phyloP scores from a whole-genome alignment of 2,113 vertebrate species.

The Paracanthobrama guichenoti region DNA sequence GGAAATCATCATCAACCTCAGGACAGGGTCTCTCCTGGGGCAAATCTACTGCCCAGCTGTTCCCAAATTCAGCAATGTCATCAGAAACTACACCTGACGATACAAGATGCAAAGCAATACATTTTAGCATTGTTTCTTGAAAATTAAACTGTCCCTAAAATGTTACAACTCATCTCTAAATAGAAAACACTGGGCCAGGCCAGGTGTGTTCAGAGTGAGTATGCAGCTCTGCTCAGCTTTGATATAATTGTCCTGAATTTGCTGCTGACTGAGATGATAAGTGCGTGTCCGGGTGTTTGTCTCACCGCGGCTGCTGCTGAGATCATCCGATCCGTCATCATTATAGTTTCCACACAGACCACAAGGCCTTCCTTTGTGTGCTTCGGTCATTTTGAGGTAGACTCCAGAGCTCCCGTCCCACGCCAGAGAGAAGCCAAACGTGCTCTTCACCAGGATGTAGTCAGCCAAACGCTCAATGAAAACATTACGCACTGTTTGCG shows the following conservation, averaged over 20 bases:
- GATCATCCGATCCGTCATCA: slow-evolving; percentile 87
- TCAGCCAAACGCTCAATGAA: slow-evolving; percentile 94
- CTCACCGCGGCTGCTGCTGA: slow-evolving; percentile 87
- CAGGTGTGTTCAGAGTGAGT: neutral
- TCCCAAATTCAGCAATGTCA: slow-evolving; percentile 89
- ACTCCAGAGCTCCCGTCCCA: slow-evolving; percentile 95
- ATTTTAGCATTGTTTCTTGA: neutral
- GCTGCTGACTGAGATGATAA: slow-evolving; percentile 69
- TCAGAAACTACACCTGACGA: slow-evolving; percentile 77
- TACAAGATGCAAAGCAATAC: neutral
- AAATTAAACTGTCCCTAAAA: slow-evolving; percentile 3
- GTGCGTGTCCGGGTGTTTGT: slow-evolving; percentile 53
- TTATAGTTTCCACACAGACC: slow-evolving; percentile 97
- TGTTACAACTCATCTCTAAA: neutral
- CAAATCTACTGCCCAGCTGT: slow-evolving; percentile 89
- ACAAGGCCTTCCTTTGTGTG: slow-evolving; percentile 88
- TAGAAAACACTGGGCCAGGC: neutral
- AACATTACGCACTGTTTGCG: slow-evolving; percentile 86
- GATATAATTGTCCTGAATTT: slow-evolving; percentile 59
- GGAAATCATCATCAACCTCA: slow-evolving; percentile 84
- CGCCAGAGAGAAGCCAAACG: slow-evolving; percentile 95
- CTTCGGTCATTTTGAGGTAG: slow-evolving; percentile 93
- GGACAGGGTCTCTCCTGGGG: slow-evolving; percentile 81
- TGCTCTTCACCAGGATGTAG: slow-evolving; percentile 95
- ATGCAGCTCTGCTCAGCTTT: slow-evolving; percentile 27